Conservation (phyloP, 1,140 invertebrate species). For the Thaumatotibia leucotreta region DNA sequence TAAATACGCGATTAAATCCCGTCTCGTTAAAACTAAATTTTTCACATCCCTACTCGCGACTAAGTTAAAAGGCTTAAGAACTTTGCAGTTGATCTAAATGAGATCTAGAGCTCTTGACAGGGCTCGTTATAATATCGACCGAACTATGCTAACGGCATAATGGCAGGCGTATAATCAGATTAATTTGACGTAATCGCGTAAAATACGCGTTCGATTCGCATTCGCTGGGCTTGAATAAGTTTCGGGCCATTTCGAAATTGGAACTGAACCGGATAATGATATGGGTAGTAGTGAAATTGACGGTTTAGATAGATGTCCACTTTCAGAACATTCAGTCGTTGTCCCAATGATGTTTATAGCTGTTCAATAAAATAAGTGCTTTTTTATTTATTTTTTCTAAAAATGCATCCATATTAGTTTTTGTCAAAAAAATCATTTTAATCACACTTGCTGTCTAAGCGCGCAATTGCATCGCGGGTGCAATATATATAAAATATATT, state of each 20-base stretch:
- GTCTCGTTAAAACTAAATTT: too few species aligned
- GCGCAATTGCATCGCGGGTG: too few species aligned
- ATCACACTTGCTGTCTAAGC: too few species aligned
- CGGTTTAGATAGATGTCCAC: background rate
- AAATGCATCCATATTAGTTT: too few species aligned
- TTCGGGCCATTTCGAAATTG: background rate
- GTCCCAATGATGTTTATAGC: background rate
- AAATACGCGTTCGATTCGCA: background rate
- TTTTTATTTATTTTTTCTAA: background rate
- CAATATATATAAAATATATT: too few species aligned
- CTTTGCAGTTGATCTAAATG: background rate
- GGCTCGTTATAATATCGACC: background rate
- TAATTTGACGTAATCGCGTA: background rate
- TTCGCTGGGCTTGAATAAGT: background rate
- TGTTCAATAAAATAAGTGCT: too few species aligned
- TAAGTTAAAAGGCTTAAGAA: background rate
- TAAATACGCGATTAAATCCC: too few species aligned
- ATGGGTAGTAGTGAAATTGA: background rate
- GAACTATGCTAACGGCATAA: background rate
- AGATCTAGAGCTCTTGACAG: background rate
- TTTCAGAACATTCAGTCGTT: background rate
- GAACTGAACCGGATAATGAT: background rate
- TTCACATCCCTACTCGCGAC: background rate
- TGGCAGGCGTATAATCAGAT: background rate
- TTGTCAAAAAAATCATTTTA: too few species aligned